Evolutionary conservation across 2,888 invertebrate genomes (phyloP).

Genomic region (Mamestra brassicae): DNA sequence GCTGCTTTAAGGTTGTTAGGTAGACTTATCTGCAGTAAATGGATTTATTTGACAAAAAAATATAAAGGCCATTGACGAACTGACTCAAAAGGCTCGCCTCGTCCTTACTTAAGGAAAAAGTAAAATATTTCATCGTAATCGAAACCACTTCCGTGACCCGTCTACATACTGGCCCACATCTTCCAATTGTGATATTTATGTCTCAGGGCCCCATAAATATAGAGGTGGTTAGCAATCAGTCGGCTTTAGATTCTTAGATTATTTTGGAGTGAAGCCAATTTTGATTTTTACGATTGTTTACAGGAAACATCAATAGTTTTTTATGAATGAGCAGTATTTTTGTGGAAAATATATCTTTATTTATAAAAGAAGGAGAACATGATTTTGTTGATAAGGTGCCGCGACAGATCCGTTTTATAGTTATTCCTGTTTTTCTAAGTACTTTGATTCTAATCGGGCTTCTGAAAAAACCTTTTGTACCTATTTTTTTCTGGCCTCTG

Average conservation of each 20-base stretch:
- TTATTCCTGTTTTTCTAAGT: too few species aligned
- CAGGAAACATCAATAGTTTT: slow-evolving; percentile 33
- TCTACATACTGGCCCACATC: slow-evolving; percentile 2
- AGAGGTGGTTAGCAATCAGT: slow-evolving; percentile 23
- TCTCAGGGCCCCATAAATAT: slow-evolving; percentile 18
- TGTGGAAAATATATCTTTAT: background rate
- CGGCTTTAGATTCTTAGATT: slow-evolving; percentile 4
- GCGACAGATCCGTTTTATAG: too few species aligned
- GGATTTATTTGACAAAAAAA: slow-evolving; percentile 13
- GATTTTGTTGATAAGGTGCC: background rate
- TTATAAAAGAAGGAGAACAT: background rate
- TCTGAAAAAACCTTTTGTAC: background rate
- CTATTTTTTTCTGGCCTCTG: too few species aligned
- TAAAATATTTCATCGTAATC: slow-evolving; percentile 14
- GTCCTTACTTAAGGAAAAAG: background rate
- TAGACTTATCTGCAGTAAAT: background rate
- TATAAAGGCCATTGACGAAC: background rate
- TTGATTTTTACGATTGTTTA: slow-evolving; percentile 46
- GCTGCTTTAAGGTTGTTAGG: too few species aligned
- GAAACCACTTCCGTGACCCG: background rate
- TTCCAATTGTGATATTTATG: background rate
- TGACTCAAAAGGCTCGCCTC: background rate
- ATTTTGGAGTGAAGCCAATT: slow-evolving; percentile 37
- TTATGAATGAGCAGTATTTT: slow-evolving; percentile 13
- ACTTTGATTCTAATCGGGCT: background rate